Evolutionary conservation across 1,140 invertebrate genomes (phyloP), one percentile per base, ranked within the genome.

Genomic region (Elymnias hypermnestra): DNA sequence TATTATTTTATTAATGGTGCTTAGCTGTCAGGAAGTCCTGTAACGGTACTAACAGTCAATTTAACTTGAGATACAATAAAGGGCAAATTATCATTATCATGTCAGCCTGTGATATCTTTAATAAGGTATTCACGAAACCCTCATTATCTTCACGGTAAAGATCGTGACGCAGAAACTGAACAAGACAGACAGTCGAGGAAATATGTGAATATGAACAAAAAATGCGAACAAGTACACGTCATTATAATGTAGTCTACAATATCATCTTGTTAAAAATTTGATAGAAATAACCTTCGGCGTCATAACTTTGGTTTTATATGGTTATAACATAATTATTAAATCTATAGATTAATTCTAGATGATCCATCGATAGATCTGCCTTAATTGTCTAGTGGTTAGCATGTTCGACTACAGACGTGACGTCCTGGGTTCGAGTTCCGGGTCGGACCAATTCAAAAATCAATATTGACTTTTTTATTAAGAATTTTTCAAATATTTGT

Each of bases 101-200:
- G 43, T 53, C 38, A 46, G 44, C 35, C 23, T 47, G 25, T 52
- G 21, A 63, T 53, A 53, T 57, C 53, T 60, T 38, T 60, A 63
- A 66, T 66, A 59, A 60, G 41, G 31, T 57, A 53, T 63, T 72
- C 72, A 76, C 75, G 72, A 72, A 63, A 59, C 60, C 52, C 46
- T 52, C 57, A 56, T 58, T 57, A 63, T 47, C 31, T 37, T 35
- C 22, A 45, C 35, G 26, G 46, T 25, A 36, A 45, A 46, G 29
- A 48, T 66, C 63, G 63, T 66, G 56, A 61, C 50, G 52, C 28
- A 18, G 40, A 37, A 51, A 37, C 40, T 56, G 35, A 40, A 48
- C 52, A 53, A 39, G 39, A 45, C 37, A 21, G 28, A 28, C 49
- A 35, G 54, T 64, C 56, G 42, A 71, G 70, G 73, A 81, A 75